Base-by-base conservation (phyloP, 2,888 invertebrate genomes). In the Aradus depressus region DNA sequence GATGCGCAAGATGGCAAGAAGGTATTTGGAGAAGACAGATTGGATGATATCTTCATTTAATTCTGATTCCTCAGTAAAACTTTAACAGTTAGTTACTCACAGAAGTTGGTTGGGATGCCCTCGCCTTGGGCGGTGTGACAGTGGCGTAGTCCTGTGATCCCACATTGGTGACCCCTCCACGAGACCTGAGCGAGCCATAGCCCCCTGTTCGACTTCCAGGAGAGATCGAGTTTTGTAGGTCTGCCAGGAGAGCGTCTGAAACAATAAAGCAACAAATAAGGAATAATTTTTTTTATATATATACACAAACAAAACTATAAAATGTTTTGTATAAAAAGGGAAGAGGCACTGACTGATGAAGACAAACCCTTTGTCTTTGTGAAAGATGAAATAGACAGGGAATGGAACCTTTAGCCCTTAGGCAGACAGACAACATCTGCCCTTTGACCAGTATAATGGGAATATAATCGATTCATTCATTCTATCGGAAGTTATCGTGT, bases 141-240 rank as follows among this genome's bases (percentile, higher is more conserved):
- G 60, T 59, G 10, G 62, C 60, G 49, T 62, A 61, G 22, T 62
- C 60, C 16, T 51, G 52, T 50, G 52, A 38, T 54, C 38, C 44
- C 51, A 49, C 44, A 35, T 52, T 34, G 5, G 48, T 45, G 18
- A 41, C 35, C 1, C 61, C 64, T 22, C 65, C 62, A 12, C 66
- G 59, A 0, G 81, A 81, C 64, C 84, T 84, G 56, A 86, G 74
- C 41, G 85, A 85, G n/a, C 86, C 87, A 64, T 87, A 87, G 23
- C 82, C 82, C 2, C 80, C 76, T 6, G 68, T 68, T 4, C 77
- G 75, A 61, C 25, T 68, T 64, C 54, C 70, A 25, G 59, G 68
- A 32, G 89, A 84, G 60, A 92, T 87, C 8, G 95, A 95, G 64
- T 92, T 92, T 71, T 96, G 95, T 53, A 96, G 77, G 68, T 96